These are phyloP conservation scores for Thereva nobilitata DNA, from an alignment of 2,888 invertebrate genomes.

Conservation along the genomic window DNA sequence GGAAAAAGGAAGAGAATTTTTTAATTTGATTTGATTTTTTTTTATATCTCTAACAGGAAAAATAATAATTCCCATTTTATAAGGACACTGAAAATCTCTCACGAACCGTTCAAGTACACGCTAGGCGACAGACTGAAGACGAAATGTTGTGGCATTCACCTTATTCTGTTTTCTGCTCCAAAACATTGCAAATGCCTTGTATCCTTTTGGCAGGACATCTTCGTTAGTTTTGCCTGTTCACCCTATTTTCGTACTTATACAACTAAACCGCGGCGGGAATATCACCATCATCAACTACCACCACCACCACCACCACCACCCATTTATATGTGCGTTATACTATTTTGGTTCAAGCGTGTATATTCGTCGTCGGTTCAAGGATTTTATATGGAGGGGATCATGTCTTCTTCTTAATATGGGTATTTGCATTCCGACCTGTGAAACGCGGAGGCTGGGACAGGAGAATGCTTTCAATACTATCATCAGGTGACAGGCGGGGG, in stretches of 20 bases:
- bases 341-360: background rate
- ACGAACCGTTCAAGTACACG: conserved; percentile 58
- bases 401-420: background rate
- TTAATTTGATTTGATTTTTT: too few relatives aligned
- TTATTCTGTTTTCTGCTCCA: conserved; percentile 44
- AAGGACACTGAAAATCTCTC: conserved; percentile 34
- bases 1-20: too few relatives aligned
- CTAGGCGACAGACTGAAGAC: conserved; percentile 57
- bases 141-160: conserved; percentile 44
- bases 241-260: background rate
- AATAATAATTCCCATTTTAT: too few relatives aligned
- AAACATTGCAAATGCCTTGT: conserved; percentile 26
- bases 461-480: too few relatives aligned
- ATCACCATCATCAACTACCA: too few relatives aligned
- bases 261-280: too few relatives aligned
- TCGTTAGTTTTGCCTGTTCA: background rate
- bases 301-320: too few relatives aligned
- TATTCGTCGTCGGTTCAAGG: background rate
- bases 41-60: too few relatives aligned
- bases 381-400: conserved; percentile 8
- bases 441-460: background rate
- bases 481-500: too few relatives aligned
- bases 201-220: conserved; percentile 10
- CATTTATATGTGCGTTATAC: too few relatives aligned
- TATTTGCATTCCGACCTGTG: conserved; percentile 6